phyloP scores from a whole-genome alignment of 2,797 vertebrate species.

The Tadarida brasiliensis region DNA sequence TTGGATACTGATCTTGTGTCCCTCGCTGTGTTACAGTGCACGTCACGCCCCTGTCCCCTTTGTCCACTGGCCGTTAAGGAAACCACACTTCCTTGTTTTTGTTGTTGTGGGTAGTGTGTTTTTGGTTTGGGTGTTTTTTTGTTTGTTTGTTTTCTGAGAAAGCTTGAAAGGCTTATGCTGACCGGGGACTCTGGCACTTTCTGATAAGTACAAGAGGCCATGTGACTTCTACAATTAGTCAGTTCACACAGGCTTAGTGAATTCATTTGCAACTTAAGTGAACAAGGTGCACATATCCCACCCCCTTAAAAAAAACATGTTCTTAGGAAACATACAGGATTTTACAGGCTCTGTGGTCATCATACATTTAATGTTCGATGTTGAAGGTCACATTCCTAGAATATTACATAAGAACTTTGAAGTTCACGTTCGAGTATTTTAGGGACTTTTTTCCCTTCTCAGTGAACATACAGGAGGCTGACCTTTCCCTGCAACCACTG shows the following conservation, averaged over 20 bases:
- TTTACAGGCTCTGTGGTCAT: not conserved
- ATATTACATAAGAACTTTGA: not conserved
- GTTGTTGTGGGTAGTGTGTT: not conserved
- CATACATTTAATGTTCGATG: not conserved
- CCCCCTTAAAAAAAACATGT: not conserved
- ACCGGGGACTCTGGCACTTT: not conserved
- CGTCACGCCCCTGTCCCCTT: not conserved
- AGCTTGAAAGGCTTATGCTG: not conserved
- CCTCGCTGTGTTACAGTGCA: not conserved
- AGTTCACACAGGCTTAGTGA: not conserved
- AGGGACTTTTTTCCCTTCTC: not conserved
- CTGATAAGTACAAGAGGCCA: not conserved
- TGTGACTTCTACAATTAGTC: not conserved
- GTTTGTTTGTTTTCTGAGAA: not conserved
- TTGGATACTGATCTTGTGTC: not conserved
- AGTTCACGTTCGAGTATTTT: not conserved
- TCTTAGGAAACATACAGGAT: not conserved
- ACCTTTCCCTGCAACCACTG: not conserved
- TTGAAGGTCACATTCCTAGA: not conserved
- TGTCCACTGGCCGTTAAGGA: not conserved
- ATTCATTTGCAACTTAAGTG: not conserved
- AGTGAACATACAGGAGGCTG: not conserved
- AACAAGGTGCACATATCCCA: not conserved
- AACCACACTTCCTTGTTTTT: not conserved
- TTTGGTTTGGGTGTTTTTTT: not conserved